Base-by-base conservation (phyloP, 2,113 vertebrate genomes). In the Phalacrocorax carbo region DNA sequence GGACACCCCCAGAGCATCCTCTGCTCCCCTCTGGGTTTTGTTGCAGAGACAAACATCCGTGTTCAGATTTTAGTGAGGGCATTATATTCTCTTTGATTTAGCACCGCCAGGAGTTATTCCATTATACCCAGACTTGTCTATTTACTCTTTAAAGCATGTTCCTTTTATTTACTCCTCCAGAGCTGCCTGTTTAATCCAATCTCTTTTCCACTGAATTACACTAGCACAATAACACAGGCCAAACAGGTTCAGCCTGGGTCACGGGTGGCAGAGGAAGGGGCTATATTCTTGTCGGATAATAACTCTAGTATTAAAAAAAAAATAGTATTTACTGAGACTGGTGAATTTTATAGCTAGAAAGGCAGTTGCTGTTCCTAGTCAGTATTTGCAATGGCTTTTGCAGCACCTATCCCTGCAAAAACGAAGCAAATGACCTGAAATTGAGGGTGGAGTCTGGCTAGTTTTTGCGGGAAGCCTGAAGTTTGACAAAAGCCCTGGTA, bases 161-260 rank as follows among this genome's bases (percentile, higher is more conserved):
- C 82, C 85, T 95, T 96, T 91, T 95, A 93, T 96, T 97, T 96
- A 81, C 82, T 91, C 70, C 64, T 95, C 65, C 68, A 52, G 89
- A 87, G 81, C 94, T 95, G 79, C 93, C 82, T 73, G 78, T 92
- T 96, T 96, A 96, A 97, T 96, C 97, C 94, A 89, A 90, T 95
- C 91, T 96, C 81, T 96, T 96, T 97, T 97, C 97, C 94, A 96
- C 82, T 87, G 95, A 95, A 97, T 97, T 95, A 95, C 91, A 92
- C 94, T 19, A 77, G 82, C 82, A 97, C 94, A 97, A 97, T 95
- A 89, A 95, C 78, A 52, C 48, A 77, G 90, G 90, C 82, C 91
- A 95, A 86, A 96, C 90, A 93, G 93, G 90, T 96, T 94, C 95
- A 97, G 87, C 70, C 61, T 95, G 90, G 92, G 91, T 92, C 91